phyloP scores from a whole-genome alignment of 2,888 invertebrate species.

The Digitonthophagus gazella region DNA sequence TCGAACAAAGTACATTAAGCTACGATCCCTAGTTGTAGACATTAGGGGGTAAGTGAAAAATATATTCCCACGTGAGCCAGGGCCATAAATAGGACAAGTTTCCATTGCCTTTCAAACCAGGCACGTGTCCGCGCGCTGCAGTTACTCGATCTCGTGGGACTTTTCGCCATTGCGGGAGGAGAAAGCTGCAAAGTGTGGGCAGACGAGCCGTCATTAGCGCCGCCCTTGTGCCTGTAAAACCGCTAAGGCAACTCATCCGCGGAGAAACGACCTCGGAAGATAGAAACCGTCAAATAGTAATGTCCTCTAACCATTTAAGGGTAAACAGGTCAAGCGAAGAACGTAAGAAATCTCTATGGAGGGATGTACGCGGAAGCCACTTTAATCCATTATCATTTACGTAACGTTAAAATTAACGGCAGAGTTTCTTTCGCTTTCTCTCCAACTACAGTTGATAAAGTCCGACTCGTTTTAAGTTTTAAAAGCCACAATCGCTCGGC shows the following conservation, averaged over 20 bases:
- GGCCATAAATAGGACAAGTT: neutral
- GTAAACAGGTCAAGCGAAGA: neutral
- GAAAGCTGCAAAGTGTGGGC: constrained; percentile 23
- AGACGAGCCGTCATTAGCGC: constrained; percentile 21
- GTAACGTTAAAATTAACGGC: no score
- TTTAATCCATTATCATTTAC: neutral
- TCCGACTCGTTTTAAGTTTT: no score
- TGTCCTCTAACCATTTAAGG: neutral
- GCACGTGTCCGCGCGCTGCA: constrained; percentile 2
- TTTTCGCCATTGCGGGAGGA: constrained; percentile 12
- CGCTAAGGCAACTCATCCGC: constrained; percentile 15
- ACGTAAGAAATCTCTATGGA: neutral
- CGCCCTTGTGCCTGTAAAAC: constrained; percentile 15
- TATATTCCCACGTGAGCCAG: neutral
- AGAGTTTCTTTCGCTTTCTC: neutral
- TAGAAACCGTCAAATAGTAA: neutral
- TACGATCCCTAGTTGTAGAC: neutral
- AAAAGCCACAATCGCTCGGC: neutral
- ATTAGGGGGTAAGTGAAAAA: neutral
- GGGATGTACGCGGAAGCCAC: neutral
- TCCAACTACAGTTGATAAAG: neutral
- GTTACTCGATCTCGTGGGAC: constrained; percentile 2
- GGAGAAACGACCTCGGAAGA: neutral
- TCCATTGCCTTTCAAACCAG: neutral
- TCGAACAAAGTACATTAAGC: neutral